Percentiles rank a stretch among this genome's conserved stretches.
Conservation (phyloP, 1,140 invertebrate genomes). For the Cydia pomonella region DNA sequence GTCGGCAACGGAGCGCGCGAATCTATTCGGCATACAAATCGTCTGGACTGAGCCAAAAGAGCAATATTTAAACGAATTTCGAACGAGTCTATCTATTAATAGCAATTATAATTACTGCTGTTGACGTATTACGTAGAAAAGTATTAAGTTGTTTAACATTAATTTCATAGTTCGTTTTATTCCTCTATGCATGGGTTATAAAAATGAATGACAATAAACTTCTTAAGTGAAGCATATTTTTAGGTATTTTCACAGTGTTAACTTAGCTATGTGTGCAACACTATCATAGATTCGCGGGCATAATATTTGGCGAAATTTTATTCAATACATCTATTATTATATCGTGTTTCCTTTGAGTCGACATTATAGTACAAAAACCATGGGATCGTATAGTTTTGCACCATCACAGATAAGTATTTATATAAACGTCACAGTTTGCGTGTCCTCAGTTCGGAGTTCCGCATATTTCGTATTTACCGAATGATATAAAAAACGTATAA, state of each 20-base stretch:
- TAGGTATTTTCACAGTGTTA: neutral
- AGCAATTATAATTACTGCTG: conserved; percentile 43
- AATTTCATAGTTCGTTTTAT: conserved; percentile 20
- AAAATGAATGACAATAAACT: conserved; percentile 11
- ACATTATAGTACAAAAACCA: conserved; percentile 23
- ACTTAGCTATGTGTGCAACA: conserved; percentile 25
- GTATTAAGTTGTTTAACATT: conserved; percentile 33
- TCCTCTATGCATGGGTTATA: neutral
- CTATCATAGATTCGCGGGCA: conserved; percentile 20
- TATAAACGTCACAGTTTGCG: conserved; percentile 18
- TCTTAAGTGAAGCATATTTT: neutral
- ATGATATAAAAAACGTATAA: conserved; percentile 62
- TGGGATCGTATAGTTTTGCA: conserved; percentile 30
- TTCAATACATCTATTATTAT: conserved; percentile 8
- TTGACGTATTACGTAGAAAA: conserved; percentile 37
- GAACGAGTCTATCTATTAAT: conserved; percentile 13
- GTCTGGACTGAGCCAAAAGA: conserved; percentile 49
- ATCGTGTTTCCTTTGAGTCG: neutral
- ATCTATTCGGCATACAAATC: neutral
- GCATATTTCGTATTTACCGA: conserved; percentile 45
- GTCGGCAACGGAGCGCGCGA: neutral
- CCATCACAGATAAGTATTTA: conserved; percentile 32
- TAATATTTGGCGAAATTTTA: conserved; percentile 16
- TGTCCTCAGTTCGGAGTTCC: conserved; percentile 25
- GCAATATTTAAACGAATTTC: conserved; percentile 32